phyloP scores from a whole-genome alignment of 2,113 vertebrate genomes.

The Thoracochromis brauschi region DNA sequence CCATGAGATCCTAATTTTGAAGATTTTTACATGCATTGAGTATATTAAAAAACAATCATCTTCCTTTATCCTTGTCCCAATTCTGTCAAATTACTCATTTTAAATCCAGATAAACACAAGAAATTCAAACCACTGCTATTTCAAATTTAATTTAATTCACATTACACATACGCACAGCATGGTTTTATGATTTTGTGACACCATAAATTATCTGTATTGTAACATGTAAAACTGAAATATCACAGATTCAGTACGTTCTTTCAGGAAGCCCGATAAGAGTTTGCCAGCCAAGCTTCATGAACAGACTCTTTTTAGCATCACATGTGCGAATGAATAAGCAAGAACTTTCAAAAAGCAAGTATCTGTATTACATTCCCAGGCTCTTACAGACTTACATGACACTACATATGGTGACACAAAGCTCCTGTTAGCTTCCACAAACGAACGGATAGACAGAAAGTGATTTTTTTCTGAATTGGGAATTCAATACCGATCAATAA shows the following conservation, averaged over 20 bases:
- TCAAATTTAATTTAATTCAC: not conserved
- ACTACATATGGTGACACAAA: conserved; percentile 8
- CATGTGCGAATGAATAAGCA: conserved; percentile 23
- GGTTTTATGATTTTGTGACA: not conserved
- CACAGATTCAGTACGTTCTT: conserved; percentile 5
- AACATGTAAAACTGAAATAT: not conserved
- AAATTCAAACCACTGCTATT: not conserved
- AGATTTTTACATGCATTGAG: not conserved
- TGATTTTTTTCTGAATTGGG: not conserved
- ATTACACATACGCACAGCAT: not conserved
- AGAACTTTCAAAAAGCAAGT: not conserved
- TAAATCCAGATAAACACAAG: not conserved
- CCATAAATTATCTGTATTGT: not conserved
- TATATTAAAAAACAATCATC: not conserved
- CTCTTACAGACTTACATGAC: not conserved
- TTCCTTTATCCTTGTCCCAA: not conserved
- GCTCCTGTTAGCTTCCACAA: not conserved
- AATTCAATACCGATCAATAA: conserved; percentile 27
- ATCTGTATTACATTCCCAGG: not conserved
- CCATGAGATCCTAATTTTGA: not conserved
- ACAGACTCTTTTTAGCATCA: conserved; percentile 9
- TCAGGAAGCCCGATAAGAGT: not conserved
- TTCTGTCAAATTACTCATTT: not conserved
- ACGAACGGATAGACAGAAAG: conserved; percentile 14
- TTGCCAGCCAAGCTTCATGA: conserved; percentile 15